Evolutionary conservation across 2,888 invertebrate genomes (phyloP).

Genomic region (Aspidapion aeneum): DNA sequence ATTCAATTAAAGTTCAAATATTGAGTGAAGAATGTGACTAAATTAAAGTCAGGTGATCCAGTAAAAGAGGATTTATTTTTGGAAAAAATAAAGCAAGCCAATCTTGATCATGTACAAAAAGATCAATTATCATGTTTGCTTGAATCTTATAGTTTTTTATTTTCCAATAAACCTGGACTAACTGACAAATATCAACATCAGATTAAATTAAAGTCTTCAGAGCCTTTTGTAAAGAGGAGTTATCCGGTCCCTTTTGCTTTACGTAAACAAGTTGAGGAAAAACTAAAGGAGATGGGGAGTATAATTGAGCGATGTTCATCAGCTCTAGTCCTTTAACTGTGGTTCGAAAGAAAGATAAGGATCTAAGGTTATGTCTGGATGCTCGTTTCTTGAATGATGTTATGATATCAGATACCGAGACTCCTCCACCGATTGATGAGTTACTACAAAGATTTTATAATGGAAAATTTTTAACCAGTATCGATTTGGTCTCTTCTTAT

Average conservation of each 20-base stretch:
- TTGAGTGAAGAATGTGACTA: no score
- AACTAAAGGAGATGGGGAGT: conserved; percentile 13
- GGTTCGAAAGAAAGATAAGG: conserved; percentile 15
- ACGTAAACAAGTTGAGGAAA: conserved; percentile 4
- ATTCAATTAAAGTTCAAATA: not conserved
- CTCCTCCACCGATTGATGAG: conserved; percentile 25
- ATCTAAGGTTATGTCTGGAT: conserved; percentile 17
- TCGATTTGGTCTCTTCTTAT: conserved; percentile 18
- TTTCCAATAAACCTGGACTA: conserved; percentile 11
- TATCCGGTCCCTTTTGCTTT: conserved; percentile 16
- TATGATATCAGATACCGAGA: conserved; percentile 35
- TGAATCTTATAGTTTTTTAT: not conserved
- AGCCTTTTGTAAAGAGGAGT: conserved; percentile 7
- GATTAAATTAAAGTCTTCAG: conserved; percentile 8
- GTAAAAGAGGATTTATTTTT: no score
- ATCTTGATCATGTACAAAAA: not conserved
- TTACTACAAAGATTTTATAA: conserved; percentile 16
- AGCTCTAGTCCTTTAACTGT: conserved; percentile 13
- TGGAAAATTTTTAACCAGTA: not conserved
- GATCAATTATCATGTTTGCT: not conserved
- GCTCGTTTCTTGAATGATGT: conserved; percentile 16
- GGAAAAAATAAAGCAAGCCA: not conserved
- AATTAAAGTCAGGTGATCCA: no score
- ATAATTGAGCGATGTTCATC: conserved; percentile 12
- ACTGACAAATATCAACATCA: conserved; percentile 11